Conservation (phyloP, 23 tunicate species). For the Clavelina lepadiformis region DNA sequence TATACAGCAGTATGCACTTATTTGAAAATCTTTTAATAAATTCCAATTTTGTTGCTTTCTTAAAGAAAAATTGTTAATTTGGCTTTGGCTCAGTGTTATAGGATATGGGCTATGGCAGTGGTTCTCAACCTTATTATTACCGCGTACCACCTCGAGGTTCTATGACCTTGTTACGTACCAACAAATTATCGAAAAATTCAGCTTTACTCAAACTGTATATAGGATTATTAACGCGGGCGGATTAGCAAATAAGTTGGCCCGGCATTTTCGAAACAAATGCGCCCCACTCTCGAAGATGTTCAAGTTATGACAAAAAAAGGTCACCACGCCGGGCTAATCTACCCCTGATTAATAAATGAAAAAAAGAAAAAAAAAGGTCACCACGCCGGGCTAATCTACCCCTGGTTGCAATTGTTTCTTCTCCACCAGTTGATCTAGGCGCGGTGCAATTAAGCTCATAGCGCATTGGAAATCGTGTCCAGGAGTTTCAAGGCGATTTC, state of each 20-base stretch:
- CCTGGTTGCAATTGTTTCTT: conserved; percentile 38
- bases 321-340: conserved; percentile 2
- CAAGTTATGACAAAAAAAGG: conserved; percentile 24
- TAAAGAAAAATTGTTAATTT: too few species aligned
- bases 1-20: too few species aligned
- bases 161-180: conserved; percentile 22
- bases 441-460: conserved; percentile 19
- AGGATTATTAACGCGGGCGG: too few species aligned
- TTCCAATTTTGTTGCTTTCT: too few species aligned
- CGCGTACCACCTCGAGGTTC: conserved; percentile 34
- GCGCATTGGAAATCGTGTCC: conserved; percentile 53
- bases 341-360: conserved; percentile 1
- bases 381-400: too few species aligned
- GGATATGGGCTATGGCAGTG: too few species aligned
- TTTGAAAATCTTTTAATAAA: too few species aligned
- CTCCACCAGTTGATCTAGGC: conserved; percentile 23
- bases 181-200: not conserved
- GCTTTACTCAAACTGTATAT: too few species aligned
- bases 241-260: too few species aligned
- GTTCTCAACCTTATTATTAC: conserved; percentile 27
- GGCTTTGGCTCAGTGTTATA: too few species aligned
- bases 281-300: too few species aligned
- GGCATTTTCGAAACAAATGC: too few species aligned
- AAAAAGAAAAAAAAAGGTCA: conserved; percentile 21
- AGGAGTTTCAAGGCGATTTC: conserved; percentile 35